Evolutionary conservation across 2,797 vertebrate genomes (phyloP), one percentile per base, ranked within the genome.

Genomic region (Pelodytes ibericus): DNA sequence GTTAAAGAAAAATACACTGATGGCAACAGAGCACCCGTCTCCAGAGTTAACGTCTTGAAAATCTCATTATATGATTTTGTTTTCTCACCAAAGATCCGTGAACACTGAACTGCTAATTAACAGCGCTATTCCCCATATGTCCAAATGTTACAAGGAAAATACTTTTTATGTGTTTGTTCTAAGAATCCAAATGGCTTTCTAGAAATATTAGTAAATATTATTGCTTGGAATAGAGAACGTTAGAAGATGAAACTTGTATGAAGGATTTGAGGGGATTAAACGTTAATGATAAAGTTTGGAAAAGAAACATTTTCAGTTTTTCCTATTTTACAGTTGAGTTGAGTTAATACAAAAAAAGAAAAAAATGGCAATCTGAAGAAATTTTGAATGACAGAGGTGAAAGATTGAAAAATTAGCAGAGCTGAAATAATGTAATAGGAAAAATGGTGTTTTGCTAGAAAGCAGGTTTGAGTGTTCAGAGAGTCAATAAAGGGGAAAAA

Each of bases 341-440:
- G 70, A 62, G 29, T 79, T 79, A 79, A 79, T 79, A 68, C 57
- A 78, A 76, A 71, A n/a, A n/a, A 78, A 78, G 65, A 68, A 62
- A 78, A 76, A 78, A 78, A 78, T 75, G 44, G 70, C 75, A 71
- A 68, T 79, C 56, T 61, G 53, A 79, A 72, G 62, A 73, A 72
- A 79, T 68, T 79, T 79, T 79, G 76, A 79, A 79, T 79, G 76
- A 73, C 76, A 79, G 76, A 79, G 71, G 76, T 73, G 63, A 67
- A 47, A 68, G 70, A 79, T 79, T 79, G 76, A 79, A 79, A 79
- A 79, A 79, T 79, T 79, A 79, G 70, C 71, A 79, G 76, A 79
- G 70, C 76, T 79, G 76, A 79, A 79, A 79, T 79, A 79, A 79
- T 79, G 62, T 79, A 79, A 79, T 79, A 68, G 70, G 57, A 79